Evolutionary conservation across 2,113 vertebrate species (phyloP).

Genomic region (Baryphthengus martii): DNA sequence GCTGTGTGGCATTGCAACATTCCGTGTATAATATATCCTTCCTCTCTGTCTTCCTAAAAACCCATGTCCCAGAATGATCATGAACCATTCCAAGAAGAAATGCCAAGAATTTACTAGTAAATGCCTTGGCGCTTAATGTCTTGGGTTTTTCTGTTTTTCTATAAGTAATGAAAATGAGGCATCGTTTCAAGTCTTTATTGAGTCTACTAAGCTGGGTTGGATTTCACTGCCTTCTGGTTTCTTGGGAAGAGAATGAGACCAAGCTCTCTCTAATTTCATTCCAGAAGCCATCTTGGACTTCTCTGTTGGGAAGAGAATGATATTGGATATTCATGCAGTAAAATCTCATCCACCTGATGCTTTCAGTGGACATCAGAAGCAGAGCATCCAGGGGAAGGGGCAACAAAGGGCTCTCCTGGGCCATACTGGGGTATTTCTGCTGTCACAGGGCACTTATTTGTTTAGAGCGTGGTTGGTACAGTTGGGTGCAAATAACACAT

Average conservation of each 20-base stretch:
- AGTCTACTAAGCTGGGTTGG: neutral
- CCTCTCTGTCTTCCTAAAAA: neutral
- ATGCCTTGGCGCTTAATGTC: neutral
- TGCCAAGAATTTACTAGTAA: constrained; percentile 17
- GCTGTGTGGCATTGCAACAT: neutral
- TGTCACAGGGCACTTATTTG: neutral
- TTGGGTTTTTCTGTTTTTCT: neutral
- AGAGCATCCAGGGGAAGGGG: neutral
- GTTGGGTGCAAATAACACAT: neutral
- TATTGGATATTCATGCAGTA: neutral
- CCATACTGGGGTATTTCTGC: neutral
- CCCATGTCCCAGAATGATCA: neutral
- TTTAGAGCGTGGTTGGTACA: fast-evolving
- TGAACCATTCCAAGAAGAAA: neutral
- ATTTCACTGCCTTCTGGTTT: constrained; percentile 5
- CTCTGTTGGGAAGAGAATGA: neutral
- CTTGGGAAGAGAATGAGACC: neutral
- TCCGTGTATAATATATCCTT: neutral
- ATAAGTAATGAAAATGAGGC: neutral
- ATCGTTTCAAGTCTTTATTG: neutral
- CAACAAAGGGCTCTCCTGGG: fast-evolving
- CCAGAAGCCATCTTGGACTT: neutral
- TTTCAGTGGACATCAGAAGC: neutral
- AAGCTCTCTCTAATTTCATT: neutral
- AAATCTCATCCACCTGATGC: neutral